Base-by-base conservation (phyloP, 2,888 invertebrate species). In the Dynastes grantii region DNA sequence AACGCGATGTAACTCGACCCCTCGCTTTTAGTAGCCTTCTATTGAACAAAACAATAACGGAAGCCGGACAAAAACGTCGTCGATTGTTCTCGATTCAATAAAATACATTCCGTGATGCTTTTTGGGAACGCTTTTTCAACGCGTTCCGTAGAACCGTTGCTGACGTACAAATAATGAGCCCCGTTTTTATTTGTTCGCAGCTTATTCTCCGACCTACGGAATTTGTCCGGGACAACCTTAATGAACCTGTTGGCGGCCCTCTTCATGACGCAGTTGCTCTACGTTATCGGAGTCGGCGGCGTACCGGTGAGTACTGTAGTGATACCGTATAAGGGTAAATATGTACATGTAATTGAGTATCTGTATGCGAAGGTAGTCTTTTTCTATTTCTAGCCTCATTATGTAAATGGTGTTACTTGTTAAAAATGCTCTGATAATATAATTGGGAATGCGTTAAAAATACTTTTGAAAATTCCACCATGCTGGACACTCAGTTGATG, bases 221-320 rank as follows among this genome's bases (percentile, higher is more conserved):
- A 92, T 84, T 88, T 93, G 83, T 92, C 92, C 55, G 93, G 93
- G 55, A 93, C 93, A 80, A 92, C 93, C 16, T 88, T 93, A 83
- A 92, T 93, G 91, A 93, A 93, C 88, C 89, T 93, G 80, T 87
- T 93, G 85, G 92, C 93, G 55, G 92, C 92, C 53, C 90, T 93
- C 80, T 93, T 93, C 87, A 92, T 93, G 91, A 91, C 92, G 63
- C 93, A 93, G 87, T 90, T 93, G 78, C 89, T 93, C 77, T 93
- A 92, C 88, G 92, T 93, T 81, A 90, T 93, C 61, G 92, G 93
- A 58, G 92, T 93, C 45, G 93, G 93, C 37, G 93, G 92, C 64
- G 91, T 93, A 82, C 91, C 92, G 89, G 93, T 93, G 88, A 90
- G 90, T 87, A 73, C 76, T 64, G 32, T 22, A 70, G 22, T 77